phyloP scores from a whole-genome alignment of 2,888 invertebrate species.

The Gnatocerus cornutus region DNA sequence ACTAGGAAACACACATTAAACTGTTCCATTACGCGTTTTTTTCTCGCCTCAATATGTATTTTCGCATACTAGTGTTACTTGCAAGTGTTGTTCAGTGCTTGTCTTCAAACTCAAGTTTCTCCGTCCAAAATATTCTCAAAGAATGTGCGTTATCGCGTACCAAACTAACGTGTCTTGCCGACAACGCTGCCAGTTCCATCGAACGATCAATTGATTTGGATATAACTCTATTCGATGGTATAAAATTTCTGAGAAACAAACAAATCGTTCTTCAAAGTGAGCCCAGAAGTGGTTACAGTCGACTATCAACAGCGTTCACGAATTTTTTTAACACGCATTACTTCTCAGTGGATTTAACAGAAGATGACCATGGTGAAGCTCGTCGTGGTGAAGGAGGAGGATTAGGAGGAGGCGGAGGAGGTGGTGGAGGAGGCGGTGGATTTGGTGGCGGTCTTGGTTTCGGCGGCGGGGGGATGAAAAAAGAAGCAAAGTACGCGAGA shows the following conservation, averaged over 20 bases:
- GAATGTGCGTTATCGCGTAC: slow-evolving; percentile 58
- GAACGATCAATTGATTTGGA: slow-evolving; percentile 64
- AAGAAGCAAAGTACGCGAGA: slow-evolving; percentile 61
- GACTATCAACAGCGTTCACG: slow-evolving; percentile 74
- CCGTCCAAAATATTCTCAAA: slow-evolving; percentile 56
- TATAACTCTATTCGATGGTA: slow-evolving; percentile 65
- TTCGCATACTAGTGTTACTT: slow-evolving; percentile 8
- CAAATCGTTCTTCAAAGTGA: slow-evolving; percentile 52
- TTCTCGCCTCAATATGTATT: slow-evolving; percentile 12
- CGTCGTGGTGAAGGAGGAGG: slow-evolving; percentile 49
- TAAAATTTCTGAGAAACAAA: slow-evolving; percentile 62
- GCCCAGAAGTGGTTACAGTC: slow-evolving; percentile 58
- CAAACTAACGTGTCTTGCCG: slow-evolving; percentile 63
- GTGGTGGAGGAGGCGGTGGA: slow-evolving; percentile 48
- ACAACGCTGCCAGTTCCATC: slow-evolving; percentile 63
- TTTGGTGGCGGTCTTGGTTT: slow-evolving; percentile 47
- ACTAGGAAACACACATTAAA: slow-evolving; percentile 1
- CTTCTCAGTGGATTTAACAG: slow-evolving; percentile 76
- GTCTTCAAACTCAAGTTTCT: slow-evolving; percentile 19
- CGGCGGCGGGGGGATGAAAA: slow-evolving; percentile 54
- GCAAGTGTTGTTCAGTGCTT: slow-evolving; percentile 14
- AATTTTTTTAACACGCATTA: slow-evolving; percentile 79
- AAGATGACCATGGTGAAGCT: slow-evolving; percentile 46
- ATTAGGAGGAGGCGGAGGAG: slow-evolving; percentile 16
- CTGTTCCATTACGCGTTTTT: slow-evolving; percentile 9